Conservation (phyloP, 30 jellyfish, hydroid and myxozoan genomes). For the Mastigias papua region DNA sequence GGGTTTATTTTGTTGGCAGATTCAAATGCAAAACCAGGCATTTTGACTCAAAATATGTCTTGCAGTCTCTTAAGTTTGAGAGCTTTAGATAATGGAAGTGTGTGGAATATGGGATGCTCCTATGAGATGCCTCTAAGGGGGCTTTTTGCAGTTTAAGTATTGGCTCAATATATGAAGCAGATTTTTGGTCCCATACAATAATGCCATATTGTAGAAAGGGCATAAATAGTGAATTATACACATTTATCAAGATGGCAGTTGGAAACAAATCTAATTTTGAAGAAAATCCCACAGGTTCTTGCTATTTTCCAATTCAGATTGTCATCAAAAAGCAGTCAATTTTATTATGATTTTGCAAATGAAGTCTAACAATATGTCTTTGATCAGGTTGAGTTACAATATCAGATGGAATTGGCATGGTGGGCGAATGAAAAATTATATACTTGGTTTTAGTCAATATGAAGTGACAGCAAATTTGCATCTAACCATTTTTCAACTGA, state of each 20-base stretch:
- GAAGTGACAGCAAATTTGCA: neutral
- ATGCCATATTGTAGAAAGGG: constrained; percentile 34
- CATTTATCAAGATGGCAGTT: neutral
- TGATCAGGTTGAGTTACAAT: neutral
- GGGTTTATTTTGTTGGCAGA: constrained; percentile 41
- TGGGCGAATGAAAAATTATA: constrained; percentile 7
- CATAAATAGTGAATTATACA: constrained; percentile 22
- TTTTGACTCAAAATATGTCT: constrained; percentile 24
- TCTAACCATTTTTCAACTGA: constrained; percentile 11
- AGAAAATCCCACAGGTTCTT: constrained; percentile 44
- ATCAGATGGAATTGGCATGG: constrained; percentile 1
- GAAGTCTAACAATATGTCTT: neutral
- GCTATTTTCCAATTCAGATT: constrained; percentile 38
- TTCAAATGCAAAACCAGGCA: constrained; percentile 23
- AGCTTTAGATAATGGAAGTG: constrained; percentile 27
- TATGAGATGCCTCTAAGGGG: neutral
- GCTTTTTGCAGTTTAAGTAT: constrained; percentile 13
- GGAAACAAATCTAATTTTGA: constrained; percentile 20
- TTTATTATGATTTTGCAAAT: neutral
- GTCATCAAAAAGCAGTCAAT: constrained; percentile 13
- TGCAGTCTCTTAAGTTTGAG: constrained; percentile 29
- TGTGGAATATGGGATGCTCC: neutral
- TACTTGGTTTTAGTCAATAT: neutral
- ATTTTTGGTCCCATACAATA: constrained; percentile 35
- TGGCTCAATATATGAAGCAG: constrained; percentile 24